Base-by-base conservation (phyloP, 2,888 invertebrate genomes). In the Melinaea menophilus region DNA sequence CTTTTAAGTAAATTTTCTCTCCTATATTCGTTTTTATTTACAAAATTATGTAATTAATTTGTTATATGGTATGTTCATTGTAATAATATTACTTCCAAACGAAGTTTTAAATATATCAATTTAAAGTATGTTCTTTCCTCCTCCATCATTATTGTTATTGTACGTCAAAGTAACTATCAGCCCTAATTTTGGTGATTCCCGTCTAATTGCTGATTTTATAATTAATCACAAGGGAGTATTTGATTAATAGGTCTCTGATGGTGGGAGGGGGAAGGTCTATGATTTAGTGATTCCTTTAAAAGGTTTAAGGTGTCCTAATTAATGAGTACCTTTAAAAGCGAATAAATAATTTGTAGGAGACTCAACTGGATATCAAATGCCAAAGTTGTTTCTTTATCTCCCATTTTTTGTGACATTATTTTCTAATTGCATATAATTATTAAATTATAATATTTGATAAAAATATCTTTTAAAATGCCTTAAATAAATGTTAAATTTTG, bases 171-270 rank as follows among this genome's bases (percentile, higher is more conserved):
- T 66, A 55, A 61, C 62, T 54, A 45, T 55, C 61, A 57, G 63
- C 69, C 73, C 71, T 75, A 63, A 71, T 78, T 77, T 80, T 73
- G 72, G 77, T 80, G 75, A 82, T 84, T 84, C 78, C 76, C 73
- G 73, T 75, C 81, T 88, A 88, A 89, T 89, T 88, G 80, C 86
- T 81, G 83, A 88, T 89, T 88, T 85, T 80, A 83, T 85, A 88
- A 90, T 90, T 90, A 88, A 89, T 90, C 88, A 89, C 86, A 68
- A 73, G 80, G 78, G 83, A 80, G 82, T 84, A 80, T 88, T 88
- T 90, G 88, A 90, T 90, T 89, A 89, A 90, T 90, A 82, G 85
- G 83, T 78, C 79, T 77, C 79, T 78, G 77, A 85, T 81, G 79
- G 68, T 68, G 63, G 64, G 63, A 41, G 61, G 65, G 68, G 67